Base-by-base conservation (phyloP, 2,113 vertebrate species). In the Gymnocephalus cernua region DNA sequence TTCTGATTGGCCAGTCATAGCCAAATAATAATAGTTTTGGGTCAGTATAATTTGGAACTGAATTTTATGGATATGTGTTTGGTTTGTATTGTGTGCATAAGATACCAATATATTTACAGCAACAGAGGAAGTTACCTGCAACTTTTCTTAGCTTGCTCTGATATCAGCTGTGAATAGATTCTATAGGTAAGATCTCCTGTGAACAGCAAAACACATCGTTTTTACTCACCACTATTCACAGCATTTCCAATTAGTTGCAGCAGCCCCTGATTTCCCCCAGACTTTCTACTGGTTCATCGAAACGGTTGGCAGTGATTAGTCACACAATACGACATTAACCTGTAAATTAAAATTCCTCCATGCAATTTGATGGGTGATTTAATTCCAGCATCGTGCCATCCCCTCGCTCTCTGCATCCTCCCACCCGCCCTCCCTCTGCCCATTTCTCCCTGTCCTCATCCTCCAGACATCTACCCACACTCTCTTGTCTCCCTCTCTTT, bases 291-390 rank as follows among this genome's bases (percentile, higher is more conserved):
- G 96, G 96, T 96, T 96, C 96, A 95, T 95, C 93, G 94, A 96
- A 96, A 96, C 94, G 96, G 95, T 97, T 97, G 97, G 96, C 97
- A 96, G 96, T 99, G 97, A 99, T 99, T 99, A 99, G 97, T 99
- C 97, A 98, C 97, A 99, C 97, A 99, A 99, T 98, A 96, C 95
- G 95, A 97, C 97, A 99, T 99, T 99, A 99, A 99, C 98, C 98
- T 99, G 97, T 99, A 97, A 99, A 99, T 99, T 99, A 99, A 99
- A 99, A 99, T 98, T 97, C 97, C 96, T 98, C 97, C 95, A 96
- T 97, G 97, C 98, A 99, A 98, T 99, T 99, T 99, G 97, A 99
- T 98, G 98, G 97, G 97, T 99, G 98, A 99, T 99, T 99, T 99
- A 99, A 99, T 99, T 99, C 97, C 96, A 96, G 97, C 95, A 95